Percentiles rank a stretch among this genome's conserved stretches.
phyloP scores from a whole-genome alignment of 1,140 invertebrate species.

The Psix sp. region DNA sequence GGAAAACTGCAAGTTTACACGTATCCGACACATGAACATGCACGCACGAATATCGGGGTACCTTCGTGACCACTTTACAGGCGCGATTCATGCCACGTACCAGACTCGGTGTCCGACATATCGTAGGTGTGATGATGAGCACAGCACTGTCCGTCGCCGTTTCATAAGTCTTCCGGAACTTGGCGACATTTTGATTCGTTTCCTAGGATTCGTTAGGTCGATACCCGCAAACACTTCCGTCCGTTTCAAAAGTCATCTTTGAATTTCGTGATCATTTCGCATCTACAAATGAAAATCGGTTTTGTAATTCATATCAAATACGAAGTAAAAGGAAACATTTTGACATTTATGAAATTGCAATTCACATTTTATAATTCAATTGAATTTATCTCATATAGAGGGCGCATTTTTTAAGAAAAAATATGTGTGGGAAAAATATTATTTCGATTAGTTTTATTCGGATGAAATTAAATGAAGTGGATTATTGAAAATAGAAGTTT shows the following conservation, averaged over 20 bases:
- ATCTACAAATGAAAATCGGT: too few species aligned
- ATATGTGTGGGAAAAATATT: too few species aligned
- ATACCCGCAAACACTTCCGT: constrained; percentile 54
- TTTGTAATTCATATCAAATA: too few species aligned
- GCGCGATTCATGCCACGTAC: constrained; percentile 59
- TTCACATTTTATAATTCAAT: too few species aligned
- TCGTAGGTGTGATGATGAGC: constrained; percentile 55
- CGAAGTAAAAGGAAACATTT: too few species aligned
- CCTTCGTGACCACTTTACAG: constrained; percentile 54
- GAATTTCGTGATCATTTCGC: too few species aligned
- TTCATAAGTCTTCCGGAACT: constrained; percentile 59
- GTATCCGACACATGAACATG: constrained; percentile 54
- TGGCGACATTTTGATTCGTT: constrained; percentile 70
- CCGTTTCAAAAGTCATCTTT: not conserved
- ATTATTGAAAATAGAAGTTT: too few species aligned
- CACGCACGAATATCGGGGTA: constrained; percentile 48
- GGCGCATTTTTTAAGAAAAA: too few species aligned
- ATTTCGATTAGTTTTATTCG: too few species aligned
- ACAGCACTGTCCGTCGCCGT: constrained; percentile 56
- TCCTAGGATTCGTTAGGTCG: constrained; percentile 75
- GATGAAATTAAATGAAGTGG: too few species aligned
- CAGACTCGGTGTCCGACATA: constrained; percentile 73
- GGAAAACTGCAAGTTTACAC: constrained; percentile 54
- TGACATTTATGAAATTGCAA: too few species aligned
- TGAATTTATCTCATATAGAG: too few species aligned